Base-by-base conservation (phyloP, 2,888 invertebrate genomes). In the Omphaloscelis lunosa region DNA sequence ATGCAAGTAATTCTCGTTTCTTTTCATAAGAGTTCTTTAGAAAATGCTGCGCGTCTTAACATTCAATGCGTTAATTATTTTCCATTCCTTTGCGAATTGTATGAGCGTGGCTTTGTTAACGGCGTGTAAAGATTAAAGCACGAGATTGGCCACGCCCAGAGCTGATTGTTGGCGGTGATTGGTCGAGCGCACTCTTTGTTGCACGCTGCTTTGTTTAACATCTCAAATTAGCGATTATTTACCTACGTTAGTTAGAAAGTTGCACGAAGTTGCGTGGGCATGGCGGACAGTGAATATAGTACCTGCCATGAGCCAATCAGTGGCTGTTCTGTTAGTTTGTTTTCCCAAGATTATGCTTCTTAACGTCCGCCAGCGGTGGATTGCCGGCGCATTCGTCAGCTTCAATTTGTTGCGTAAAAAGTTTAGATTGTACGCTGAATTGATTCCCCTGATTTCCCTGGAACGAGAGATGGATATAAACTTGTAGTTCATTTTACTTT, bases 101-200 rank as follows among this genome's bases (percentile, higher is more conserved):
- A 90, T 88, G 88, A 90, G 92, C 92, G 90, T 90, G 91, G 93
- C 93, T 94, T 94, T 95, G 93, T 94, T 93, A 91, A 89, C 90
- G 88, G 89, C 89, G 91, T 92, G 92, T 92, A 89, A 92, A 93
- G 91, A 92, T 94, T 93, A 92, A 91, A 93, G 91, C 91, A 90
- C 85, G 89, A 92, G 89, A 93, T 93, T 91, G 90, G 93, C 95
- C 93, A 93, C 96, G 96, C 96, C 96, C 93, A 90, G 84, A 82
- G 86, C 86, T 91, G 91, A 91, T 92, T 92, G 90, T 88, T 87
- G 84, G 86, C 90, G 84, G 89, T 92, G 95, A 96, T 96, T 96
- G 96, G 96, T 92, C 88, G 91, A 91, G 83, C 91, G 87, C 85
- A 89, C 85, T 92, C 95, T 95, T 95, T 95, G 95, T 95, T 93